These are phyloP conservation scores for Spisula subtruncata DNA, from an alignment of 2,888 invertebrate species.

Conservation along the genomic window DNA sequence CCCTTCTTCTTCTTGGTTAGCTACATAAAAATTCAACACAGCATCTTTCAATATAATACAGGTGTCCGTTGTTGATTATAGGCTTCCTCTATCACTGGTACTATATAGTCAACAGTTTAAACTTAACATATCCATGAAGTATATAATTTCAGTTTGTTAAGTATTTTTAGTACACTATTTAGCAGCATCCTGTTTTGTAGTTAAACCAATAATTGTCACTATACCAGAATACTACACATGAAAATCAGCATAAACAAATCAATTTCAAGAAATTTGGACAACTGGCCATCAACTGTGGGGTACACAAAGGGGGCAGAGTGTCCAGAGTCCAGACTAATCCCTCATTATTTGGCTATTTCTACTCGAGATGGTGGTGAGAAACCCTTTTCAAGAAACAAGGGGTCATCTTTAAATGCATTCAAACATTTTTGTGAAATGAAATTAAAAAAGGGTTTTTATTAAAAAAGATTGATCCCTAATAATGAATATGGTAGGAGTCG, in stretches of 20 bases:
- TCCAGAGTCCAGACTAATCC: slow-evolving; percentile 53
- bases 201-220: slow-evolving; percentile 48
- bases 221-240: slow-evolving; percentile 58
- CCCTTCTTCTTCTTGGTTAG: not conserved
- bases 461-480: not conserved
- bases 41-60: slow-evolving; percentile 30
- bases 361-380: slow-evolving; percentile 23
- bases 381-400: not conserved
- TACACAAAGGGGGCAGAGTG: slow-evolving; percentile 61
- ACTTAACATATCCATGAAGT: not conserved
- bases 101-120: not conserved
- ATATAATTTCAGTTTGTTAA: not conserved
- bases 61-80: slow-evolving; percentile 29
- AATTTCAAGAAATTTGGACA: slow-evolving; percentile 72
- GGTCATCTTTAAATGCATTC: slow-evolving; percentile 8
- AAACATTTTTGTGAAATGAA: not conserved
- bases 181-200: not conserved
- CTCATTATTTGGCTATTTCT: slow-evolving; percentile 70
- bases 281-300: slow-evolving; percentile 65
- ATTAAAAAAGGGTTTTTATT: not conserved
- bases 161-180: not conserved
- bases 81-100: not conserved
- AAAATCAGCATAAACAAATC: slow-evolving; percentile 70
- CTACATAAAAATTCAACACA: slow-evolving; percentile 42
- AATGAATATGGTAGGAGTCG: too few relatives aligned